Evolutionary conservation across 1,140 invertebrate genomes (phyloP).

Genomic region (Temnothorax nylanderi): DNA sequence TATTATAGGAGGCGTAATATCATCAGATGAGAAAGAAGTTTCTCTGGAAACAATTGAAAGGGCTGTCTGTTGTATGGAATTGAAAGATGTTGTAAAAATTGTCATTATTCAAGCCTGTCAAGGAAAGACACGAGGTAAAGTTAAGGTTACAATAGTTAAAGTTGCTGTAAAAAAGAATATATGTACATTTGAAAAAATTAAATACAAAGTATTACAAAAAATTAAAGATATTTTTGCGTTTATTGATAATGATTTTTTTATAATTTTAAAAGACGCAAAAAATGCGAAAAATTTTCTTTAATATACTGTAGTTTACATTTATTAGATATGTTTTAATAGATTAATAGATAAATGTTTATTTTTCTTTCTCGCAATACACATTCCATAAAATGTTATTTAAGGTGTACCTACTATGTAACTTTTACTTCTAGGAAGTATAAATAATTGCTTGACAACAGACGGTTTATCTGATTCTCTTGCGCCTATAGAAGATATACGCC

Average conservation of each 20-base stretch:
- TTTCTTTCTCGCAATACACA: not conserved
- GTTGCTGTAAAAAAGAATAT: not conserved
- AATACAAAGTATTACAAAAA: not conserved
- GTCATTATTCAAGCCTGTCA: conserved; percentile 77
- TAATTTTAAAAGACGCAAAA: not conserved
- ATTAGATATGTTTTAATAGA: not conserved
- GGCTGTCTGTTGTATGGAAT: conserved; percentile 62
- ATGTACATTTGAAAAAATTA: not conserved
- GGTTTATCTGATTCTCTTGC: not conserved
- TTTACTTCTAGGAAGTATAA: conserved; percentile 40
- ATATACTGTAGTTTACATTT: not conserved
- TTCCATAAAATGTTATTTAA: not conserved
- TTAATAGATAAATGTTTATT: not conserved
- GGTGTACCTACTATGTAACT: not conserved
- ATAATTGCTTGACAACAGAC: conserved; percentile 54
- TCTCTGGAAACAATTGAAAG: conserved; percentile 56
- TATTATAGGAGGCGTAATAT: conserved; percentile 67
- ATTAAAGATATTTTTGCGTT: not conserved
- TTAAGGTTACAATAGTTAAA: conserved; percentile 7
- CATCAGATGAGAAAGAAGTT: conserved; percentile 67
- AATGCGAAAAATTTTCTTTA: not conserved
- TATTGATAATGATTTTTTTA: not conserved
- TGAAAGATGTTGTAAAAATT: conserved; percentile 73
- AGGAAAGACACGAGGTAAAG: conserved; percentile 65
- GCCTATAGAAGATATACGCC: conserved; percentile 24